Base-by-base conservation (phyloP, 2,888 invertebrate species). In the Calameuta idolon region DNA sequence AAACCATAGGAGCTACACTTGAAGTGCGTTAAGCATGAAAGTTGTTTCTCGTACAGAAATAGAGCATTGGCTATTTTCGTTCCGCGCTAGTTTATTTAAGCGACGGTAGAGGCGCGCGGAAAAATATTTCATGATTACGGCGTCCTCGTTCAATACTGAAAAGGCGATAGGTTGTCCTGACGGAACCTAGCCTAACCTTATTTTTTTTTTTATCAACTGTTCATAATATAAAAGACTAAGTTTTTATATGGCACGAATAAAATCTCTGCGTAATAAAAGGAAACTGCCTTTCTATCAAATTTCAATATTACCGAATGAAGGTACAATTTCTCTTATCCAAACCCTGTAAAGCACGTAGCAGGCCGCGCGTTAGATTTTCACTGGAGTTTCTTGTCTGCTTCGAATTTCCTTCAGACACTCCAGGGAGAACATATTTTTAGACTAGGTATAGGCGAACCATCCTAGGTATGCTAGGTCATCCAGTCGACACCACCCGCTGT, bases 391-490 rank as follows among this genome's bases (percentile, higher is more conserved):
- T 71, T 71, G 23, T 71, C 71, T 34, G 71, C 34, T 33, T 30
- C 23, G 9, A 35, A 30, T 74, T 12, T 34, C 12, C 73, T 69
- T 55, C 69, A 69, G 69, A 55, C 55, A 55, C 55, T 55, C 55
- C 76, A 37, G 76, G 34, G 34, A 73, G 34, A 73, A 40, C 34
- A 55, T 84, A 86, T 85, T 85, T 84, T 86, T 85, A 83, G 83
- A 78, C 75, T 69, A n/a, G 74, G 74, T 74, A 71, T 33, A 74
- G 74, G 74, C 23, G 35, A 37, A 74, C 34, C 34, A 74, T 3
- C 33, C 37, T 74, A 74, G 74, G 74, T 74, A 74, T 33, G 40
- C 77, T 74, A 40, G 75, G 74, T 76, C 55, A 23, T 55, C 31
- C 81, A 73, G 74, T 73, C 77, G 74, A 37, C 81, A 80, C 80